A percentile compares a stretch with the other conserved stretches of the same genome.
Evolutionary conservation across 1,140 invertebrate genomes (phyloP).

Genomic region (Pseudomyrmex flavicornis): DNA sequence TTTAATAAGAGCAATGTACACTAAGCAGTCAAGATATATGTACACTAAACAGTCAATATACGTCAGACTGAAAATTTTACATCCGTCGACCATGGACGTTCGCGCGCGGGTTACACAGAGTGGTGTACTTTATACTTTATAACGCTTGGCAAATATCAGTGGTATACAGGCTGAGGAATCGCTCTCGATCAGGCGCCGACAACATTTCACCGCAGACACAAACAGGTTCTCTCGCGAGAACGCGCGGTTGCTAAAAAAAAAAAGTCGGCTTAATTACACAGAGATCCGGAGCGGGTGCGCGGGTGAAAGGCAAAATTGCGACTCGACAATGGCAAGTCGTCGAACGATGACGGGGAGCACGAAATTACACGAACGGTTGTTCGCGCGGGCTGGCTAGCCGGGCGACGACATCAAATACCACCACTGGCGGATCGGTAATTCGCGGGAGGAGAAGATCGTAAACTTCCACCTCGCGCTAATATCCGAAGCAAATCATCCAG

Average conservation of each 20-base stretch:
- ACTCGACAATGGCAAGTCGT: conserved; percentile 31
- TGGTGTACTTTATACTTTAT: conserved; percentile 60
- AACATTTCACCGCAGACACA: conserved; percentile 67
- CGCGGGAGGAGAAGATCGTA: conserved; percentile 14
- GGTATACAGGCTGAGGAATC: conserved; percentile 50
- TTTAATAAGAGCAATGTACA: conserved; percentile 10
- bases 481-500: conserved; percentile 56
- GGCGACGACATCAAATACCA: conserved; percentile 5
- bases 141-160: conserved; percentile 51
- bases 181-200: conserved; percentile 55
- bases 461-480: conserved; percentile 38
- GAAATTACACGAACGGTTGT: conserved; percentile 40
- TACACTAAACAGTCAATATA: conserved; percentile 13
- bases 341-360: not conserved
- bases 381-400: too few relatives aligned
- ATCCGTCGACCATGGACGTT: conserved; percentile 33
- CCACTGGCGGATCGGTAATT: conserved; percentile 45
- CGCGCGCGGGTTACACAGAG: conserved; percentile 32
- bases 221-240: conserved; percentile 68
- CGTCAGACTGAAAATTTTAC: conserved; percentile 12
- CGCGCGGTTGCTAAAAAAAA: conserved; percentile 66
- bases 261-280: conserved; percentile 69
- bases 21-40: not conserved
- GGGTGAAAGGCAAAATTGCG: conserved; percentile 46
- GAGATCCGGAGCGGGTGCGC: conserved; percentile 41